phyloP scores from a whole-genome alignment of 1,140 invertebrate genomes.

The Condylostylus longicornis region DNA sequence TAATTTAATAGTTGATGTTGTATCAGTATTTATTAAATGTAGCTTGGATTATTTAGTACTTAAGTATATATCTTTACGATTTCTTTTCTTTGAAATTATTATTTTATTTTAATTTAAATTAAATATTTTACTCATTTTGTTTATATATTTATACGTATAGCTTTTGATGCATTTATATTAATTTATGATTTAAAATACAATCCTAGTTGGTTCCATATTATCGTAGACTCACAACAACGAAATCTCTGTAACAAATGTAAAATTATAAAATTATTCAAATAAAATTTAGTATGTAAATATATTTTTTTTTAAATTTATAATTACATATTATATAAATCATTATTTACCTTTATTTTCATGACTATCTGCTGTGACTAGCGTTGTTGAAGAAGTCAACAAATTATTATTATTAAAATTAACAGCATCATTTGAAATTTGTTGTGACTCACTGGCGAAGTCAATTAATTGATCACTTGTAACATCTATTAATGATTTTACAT shows the following conservation, averaged over 20 bases:
- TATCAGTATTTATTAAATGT: too few relatives aligned
- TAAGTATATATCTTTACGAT: too few relatives aligned
- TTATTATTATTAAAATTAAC: constrained; percentile 28
- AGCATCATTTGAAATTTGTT: constrained; percentile 18
- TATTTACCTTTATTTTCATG: constrained; percentile 31
- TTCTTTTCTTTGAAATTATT: too few relatives aligned
- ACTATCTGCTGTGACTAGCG: constrained; percentile 34
- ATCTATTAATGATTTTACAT: constrained; percentile 14
- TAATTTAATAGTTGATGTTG: too few relatives aligned
- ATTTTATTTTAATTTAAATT: too few relatives aligned
- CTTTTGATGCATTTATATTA: too few relatives aligned
- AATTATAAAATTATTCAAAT: background rate
- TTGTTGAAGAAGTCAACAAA: constrained; percentile 29
- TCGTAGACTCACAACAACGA: constrained; percentile 31
- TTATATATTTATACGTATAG: too few relatives aligned
- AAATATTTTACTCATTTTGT: too few relatives aligned
- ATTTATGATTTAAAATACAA: too few relatives aligned
- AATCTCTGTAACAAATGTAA: constrained; percentile 18
- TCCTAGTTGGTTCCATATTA: too few relatives aligned
- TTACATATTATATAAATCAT: background rate
- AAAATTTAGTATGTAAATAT: background rate
- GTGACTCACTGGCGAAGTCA: constrained; percentile 30
- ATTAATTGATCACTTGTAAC: constrained; percentile 24
- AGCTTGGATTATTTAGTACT: too few relatives aligned
- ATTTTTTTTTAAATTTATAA: background rate